Base-by-base conservation (phyloP, 2,113 vertebrate genomes). In the Amphilophus citrinellus region DNA sequence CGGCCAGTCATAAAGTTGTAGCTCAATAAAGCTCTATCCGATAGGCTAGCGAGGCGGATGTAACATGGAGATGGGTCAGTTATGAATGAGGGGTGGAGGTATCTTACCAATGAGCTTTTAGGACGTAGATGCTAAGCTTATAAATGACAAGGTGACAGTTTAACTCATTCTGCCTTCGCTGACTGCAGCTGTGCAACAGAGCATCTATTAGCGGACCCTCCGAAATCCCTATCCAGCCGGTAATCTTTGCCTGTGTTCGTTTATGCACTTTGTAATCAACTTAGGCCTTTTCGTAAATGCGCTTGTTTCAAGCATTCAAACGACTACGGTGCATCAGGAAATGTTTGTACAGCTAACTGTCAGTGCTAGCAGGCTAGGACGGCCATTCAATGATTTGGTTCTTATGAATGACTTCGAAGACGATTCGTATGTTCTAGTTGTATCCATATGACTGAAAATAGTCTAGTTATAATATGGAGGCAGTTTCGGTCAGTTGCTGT, bases 71-170 rank as follows among this genome's bases (percentile, higher is more conserved):
- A 11, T 1, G 13, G 53, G 53, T 91, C 87, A 94, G 91, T 92
- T 17, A 15, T 2, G 11, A 39, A 9, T n/a, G 8, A 73, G 57
- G 66, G 80, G 3, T 14, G 35, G 18, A 17, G 76, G 4, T 9
- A 0, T 66, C 17, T 24, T 59, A 30, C 95, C 95, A 96, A 96
- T 96, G 73, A 71, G 53, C 37, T 77, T 66, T 89, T 86, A 96
- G 95, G 96, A 96, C 95, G 94, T 90, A 76, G 81, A 30, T 68
- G 8, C 73, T 71, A 47, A 61, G 76, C 88, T 94, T 95, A 96
- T 96, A 96, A 96, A 95, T 91, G 11, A 92, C 94, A 96, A 95
- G 95, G 95, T 96, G 95, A 96, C 91, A 82, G 76, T 1, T 35
- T 3, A 3, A 4, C 5, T 1, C 65, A 3, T 58, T 61, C 88